Base-by-base conservation (phyloP, 2,888 invertebrate species). In the Julus scanicus region DNA sequence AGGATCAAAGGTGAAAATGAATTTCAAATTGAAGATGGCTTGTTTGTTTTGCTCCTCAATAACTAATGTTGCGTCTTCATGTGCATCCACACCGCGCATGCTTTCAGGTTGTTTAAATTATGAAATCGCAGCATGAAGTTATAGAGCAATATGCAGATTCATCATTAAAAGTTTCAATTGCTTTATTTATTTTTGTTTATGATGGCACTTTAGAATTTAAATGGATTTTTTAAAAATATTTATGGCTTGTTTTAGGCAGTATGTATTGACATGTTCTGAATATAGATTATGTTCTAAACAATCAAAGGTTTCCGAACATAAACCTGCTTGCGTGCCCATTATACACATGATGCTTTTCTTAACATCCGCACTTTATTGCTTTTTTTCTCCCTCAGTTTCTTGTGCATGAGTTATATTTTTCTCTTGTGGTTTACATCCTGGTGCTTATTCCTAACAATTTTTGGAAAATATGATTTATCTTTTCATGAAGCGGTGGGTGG, bases 161-260 rank as follows among this genome's bases (percentile, higher is more conserved):
- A 71, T 71, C 71, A 71, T 71, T 71, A 71, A 71, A 71, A 71
- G 71, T 71, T 71, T 71, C 71, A 71, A 71, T 71, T 71, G 71
- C 71, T 71, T 71, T 71, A 71, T 71, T 71, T 71, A 71, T n/a
- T 71, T 71, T 71, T 71, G 71, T 71, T 71, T 71, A 71, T 71
- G 71, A 71, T 71, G 71, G 71, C 71, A n/a, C n/a, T 71, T 71
- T 71, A 71, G 71, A 71, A 71, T 71, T 71, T 71, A 71, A 71
- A 71, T 71, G 71, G 71, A 71, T 71, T 71, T 71, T 29, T 71
- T 71, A 29, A 29, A 29, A 29, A 29, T 29, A 71, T 71, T 71
- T 71, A 71, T 71, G 9, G 71, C 71, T 29, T 29, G 71, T 71
- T 71, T 71, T 6, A 71, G 29, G 71, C 9, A 71, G 71, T 71